A percentile compares a stretch with the other conserved stretches of the same genome.
Conservation (phyloP, 2,797 vertebrate genomes). For the Rhinoraja longicauda region DNA sequence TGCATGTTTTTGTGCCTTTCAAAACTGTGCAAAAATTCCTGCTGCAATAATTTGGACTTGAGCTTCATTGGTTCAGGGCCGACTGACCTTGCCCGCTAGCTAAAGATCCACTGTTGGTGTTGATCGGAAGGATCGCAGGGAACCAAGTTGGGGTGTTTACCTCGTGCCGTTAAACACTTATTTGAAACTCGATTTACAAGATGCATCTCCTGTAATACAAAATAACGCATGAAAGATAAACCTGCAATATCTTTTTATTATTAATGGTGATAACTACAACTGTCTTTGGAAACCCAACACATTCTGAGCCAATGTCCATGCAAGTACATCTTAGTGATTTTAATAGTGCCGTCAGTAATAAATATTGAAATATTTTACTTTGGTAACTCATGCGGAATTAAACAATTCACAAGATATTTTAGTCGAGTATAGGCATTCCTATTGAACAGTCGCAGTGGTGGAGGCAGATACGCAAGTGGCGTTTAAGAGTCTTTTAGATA, state of each 20-base stretch:
- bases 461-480: too few species aligned
- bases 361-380: background rate
- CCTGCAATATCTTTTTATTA: background rate
- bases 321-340: background rate
- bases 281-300: background rate
- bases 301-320: background rate
- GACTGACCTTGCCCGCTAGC: constrained; percentile 59
- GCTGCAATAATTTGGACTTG: constrained; percentile 45
- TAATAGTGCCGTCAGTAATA: background rate
- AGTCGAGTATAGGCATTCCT: background rate
- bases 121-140: constrained; percentile 77
- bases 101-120: constrained; percentile 86
- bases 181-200: constrained; percentile 67
- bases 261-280: background rate
- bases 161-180: constrained; percentile 80
- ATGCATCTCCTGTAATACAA: constrained; percentile 71
- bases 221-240: background rate
- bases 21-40: constrained; percentile 50
- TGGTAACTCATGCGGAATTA: background rate
- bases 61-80: constrained; percentile 46
- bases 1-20: constrained; percentile 50
- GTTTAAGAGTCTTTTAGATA: too few species aligned
- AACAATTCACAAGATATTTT: background rate
- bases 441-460: too few species aligned
- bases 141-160: constrained; percentile 69